Evolutionary conservation across 2,888 invertebrate genomes (phyloP), one percentile per base, ranked within the genome.

Genomic region (Aphrophora alni): DNA sequence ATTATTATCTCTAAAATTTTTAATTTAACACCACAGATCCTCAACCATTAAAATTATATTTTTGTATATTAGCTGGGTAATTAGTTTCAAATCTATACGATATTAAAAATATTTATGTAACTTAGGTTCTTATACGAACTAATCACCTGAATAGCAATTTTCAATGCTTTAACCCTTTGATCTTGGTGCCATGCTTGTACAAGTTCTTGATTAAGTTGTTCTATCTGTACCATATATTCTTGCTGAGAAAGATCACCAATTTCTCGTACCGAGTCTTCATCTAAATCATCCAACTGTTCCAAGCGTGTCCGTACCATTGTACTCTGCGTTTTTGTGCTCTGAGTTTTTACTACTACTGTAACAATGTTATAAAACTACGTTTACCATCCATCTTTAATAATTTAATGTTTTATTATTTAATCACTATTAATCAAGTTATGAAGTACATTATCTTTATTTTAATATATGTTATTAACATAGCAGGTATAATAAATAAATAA

Each of bases 261-360:
- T 89, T 96, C 96, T 85, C 95, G 92, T 25, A 84, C 93, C 21
- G 94, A 93, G 8, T 94, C 93, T 88, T 98, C 97, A 87, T 98
- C 98, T 89, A 98, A 95, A 86, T 96, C 95, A 90, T 98, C 98
- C 81, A 99, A 89, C 87, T 98, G 98, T 87, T 98, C 98, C 76
- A 98, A 89, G 74, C 98, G 92, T 86, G 94, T 95, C 88, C 95
- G 95, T 85, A 94, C 93, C 21, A 95, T 91, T 33, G 86, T 86
- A 51, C 86, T 86, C 78, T 44, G 80, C 73, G 86, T 86, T 21
- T 59, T 59, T 84, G 93, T 93, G 73, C 93, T 93, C 87, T 96
- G 95, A 77, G 95, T 93, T 89, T 95, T 96, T 82, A 95, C 94
- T 87, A 93, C 90, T 84, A 94, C 93, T 94, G 89, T 87, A 91